Evolutionary conservation across 2,113 vertebrate genomes (phyloP).

Genomic region (Vimba vimba): DNA sequence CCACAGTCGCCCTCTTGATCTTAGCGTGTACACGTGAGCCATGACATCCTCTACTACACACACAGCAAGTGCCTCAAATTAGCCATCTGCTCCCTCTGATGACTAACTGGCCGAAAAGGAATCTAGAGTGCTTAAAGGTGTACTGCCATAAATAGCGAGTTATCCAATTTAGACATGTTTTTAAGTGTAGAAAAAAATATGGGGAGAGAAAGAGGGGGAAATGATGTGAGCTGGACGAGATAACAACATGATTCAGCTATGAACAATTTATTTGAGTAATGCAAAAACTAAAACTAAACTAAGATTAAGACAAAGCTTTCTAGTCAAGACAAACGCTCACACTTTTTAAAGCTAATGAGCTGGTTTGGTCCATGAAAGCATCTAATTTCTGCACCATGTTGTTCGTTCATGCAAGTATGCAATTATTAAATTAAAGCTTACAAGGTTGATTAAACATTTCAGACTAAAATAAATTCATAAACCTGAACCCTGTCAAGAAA

Average conservation of each 20-base stretch:
- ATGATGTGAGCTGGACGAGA: not conserved
- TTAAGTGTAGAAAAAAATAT: not conserved
- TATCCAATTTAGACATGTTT: not conserved
- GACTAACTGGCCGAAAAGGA: constrained; percentile 36
- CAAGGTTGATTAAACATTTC: constrained; percentile 51
- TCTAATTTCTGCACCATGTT: constrained; percentile 45
- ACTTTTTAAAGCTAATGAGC: constrained; percentile 20
- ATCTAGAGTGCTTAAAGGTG: constrained; percentile 18
- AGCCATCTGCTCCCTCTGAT: constrained; percentile 29
- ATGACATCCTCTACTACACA: constrained; percentile 25
- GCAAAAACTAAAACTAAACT: constrained; percentile 6
- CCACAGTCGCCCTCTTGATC: not conserved
- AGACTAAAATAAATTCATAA: constrained; percentile 36
- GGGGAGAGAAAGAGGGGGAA: not conserved
- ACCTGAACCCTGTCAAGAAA: constrained; percentile 36
- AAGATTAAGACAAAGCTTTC: constrained; percentile 16
- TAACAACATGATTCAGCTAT: not conserved
- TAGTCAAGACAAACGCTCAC: not conserved
- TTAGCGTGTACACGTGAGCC: not conserved
- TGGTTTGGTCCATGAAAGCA: constrained; percentile 44
- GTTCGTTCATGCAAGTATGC: constrained; percentile 27
- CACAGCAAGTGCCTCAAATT: constrained; percentile 34
- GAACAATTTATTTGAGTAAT: not conserved
- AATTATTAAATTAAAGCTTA: constrained; percentile 51
- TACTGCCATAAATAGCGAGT: not conserved